Evolutionary conservation across 1,140 invertebrate genomes (phyloP).

Genomic region (Hypothenemus hampei): DNA sequence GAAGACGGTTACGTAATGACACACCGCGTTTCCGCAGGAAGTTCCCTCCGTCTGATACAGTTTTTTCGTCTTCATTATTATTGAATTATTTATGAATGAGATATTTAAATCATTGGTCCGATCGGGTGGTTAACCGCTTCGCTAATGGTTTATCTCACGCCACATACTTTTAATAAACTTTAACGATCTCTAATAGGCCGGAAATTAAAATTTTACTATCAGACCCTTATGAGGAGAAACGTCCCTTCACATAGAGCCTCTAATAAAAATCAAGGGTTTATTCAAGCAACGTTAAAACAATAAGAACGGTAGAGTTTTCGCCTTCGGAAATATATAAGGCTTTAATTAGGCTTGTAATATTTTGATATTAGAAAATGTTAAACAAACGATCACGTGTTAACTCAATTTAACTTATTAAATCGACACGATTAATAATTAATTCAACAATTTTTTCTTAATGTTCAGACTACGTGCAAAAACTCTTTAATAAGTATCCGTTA

Average conservation of each 20-base stretch:
- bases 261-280: constrained; percentile 10
- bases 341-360: too few species aligned
- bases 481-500: constrained; percentile 35
- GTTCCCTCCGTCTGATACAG: constrained; percentile 11
- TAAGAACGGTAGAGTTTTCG: not conserved
- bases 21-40: constrained; percentile 22
- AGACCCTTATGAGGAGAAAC: constrained; percentile 15
- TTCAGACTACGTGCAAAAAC: constrained; percentile 4
- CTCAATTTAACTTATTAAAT: not conserved
- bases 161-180: constrained; percentile 5
- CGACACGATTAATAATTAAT: not conserved
- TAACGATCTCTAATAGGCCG: constrained; percentile 20
- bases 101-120: not conserved
- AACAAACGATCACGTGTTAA: too few species aligned
- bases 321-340: not conserved
- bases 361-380: too few species aligned
- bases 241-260: constrained; percentile 14
- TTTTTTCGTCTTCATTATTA: too few species aligned
- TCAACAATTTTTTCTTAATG: not conserved
- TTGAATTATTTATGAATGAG: constrained; percentile 9
- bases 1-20: constrained; percentile 27
- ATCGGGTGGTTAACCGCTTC: too few species aligned
- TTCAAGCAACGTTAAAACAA: constrained; percentile 15
- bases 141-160: constrained; percentile 6
- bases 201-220: constrained; percentile 26